These are phyloP conservation scores for Lepidothrix coronata DNA, from an alignment of 2,113 vertebrate genomes.

Conservation along the genomic window DNA sequence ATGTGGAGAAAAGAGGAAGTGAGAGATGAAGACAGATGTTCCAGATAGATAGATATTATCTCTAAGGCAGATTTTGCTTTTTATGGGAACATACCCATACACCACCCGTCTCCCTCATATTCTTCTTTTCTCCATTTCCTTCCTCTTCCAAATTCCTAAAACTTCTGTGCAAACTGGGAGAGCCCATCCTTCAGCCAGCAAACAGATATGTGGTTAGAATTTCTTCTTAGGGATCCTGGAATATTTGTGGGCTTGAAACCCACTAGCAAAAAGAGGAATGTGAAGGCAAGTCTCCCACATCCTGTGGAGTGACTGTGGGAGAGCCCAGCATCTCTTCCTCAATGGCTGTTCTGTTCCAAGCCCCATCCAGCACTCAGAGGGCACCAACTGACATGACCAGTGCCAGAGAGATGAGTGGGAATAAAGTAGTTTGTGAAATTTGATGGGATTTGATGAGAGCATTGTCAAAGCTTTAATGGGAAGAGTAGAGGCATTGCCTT, in stretches of 20 bases:
- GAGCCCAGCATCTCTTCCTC: not conserved
- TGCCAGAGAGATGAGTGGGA: not conserved
- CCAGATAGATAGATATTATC: not conserved
- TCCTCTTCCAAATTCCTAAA: not conserved
- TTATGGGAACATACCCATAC: not conserved
- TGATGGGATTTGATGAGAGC: not conserved
- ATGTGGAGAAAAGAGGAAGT: slow-evolving; percentile 9
- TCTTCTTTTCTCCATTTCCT: not conserved
- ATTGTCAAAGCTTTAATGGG: not conserved
- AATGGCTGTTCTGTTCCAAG: not conserved
- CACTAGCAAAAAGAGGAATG: slow-evolving; percentile 29
- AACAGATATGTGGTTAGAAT: slow-evolving; percentile 22
- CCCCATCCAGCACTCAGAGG: not conserved
- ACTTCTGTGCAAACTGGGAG: not conserved
- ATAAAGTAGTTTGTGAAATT: not conserved
- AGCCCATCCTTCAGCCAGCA: not conserved
- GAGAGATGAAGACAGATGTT: not conserved
- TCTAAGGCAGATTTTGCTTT: not conserved
- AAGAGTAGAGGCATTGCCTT: not conserved
- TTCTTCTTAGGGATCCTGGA: slow-evolving; percentile 35
- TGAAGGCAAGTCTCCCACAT: slow-evolving; percentile 52
- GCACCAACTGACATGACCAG: not conserved
- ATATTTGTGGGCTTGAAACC: slow-evolving; percentile 41
- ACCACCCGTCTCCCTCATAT: too few species aligned
- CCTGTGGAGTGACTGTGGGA: slow-evolving; percentile 43